Evolutionary conservation across 2,797 vertebrate species (phyloP).

Genomic region (Brachyrhaphis roseni): DNA sequence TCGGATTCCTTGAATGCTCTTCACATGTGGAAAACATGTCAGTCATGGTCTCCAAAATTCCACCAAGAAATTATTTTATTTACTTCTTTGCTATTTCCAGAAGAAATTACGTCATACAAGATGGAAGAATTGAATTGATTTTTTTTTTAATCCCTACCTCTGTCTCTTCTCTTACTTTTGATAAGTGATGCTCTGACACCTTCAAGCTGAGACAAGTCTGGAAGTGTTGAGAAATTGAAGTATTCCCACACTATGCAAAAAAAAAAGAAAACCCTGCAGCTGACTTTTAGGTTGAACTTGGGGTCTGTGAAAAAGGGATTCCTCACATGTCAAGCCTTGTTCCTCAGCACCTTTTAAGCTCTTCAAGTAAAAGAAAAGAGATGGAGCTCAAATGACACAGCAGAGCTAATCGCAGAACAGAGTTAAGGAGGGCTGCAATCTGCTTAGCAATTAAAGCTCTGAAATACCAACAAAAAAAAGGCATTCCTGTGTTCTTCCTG

Average conservation of each 20-base stretch:
- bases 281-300: slow-evolving; percentile 35
- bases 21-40: slow-evolving; percentile 39
- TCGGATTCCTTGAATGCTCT: slow-evolving; percentile 51
- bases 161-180: slow-evolving; percentile 40
- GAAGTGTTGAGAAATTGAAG: slow-evolving; percentile 35
- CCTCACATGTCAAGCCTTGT: slow-evolving; percentile 77
- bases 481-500: slow-evolving; percentile 6
- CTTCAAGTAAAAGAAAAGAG: slow-evolving; percentile 57
- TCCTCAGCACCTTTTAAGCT: slow-evolving; percentile 41
- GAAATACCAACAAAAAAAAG: slow-evolving; percentile 15
- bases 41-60: slow-evolving; percentile 6
- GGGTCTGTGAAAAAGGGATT: slow-evolving; percentile 55
- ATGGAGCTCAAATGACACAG: slow-evolving; percentile 52
- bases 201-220: slow-evolving; percentile 72
- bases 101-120: not conserved
- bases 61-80: not conserved
- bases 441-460: not conserved
- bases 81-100: slow-evolving; percentile 7
- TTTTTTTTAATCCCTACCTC: slow-evolving; percentile 7
- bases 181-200: slow-evolving; percentile 35
- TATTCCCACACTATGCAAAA: slow-evolving; percentile 19
- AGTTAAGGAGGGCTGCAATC: slow-evolving; percentile 36
- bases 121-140: not conserved
- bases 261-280: slow-evolving; percentile 14
- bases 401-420: slow-evolving; percentile 49